phyloP scores from a whole-genome alignment of 1,140 invertebrate genomes.

The Battus philenor region DNA sequence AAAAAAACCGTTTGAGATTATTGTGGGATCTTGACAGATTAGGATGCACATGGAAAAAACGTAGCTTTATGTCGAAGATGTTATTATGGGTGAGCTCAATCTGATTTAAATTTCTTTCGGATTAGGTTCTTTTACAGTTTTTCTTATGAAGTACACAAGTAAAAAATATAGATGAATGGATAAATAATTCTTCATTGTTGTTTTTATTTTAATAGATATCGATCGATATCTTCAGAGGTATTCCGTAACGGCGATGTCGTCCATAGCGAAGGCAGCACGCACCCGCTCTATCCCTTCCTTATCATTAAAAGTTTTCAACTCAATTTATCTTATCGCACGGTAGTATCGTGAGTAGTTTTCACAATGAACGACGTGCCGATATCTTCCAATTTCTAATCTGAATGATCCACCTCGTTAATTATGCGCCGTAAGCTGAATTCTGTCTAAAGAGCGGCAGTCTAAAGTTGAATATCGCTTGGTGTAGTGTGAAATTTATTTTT shows the following conservation, averaged over 20 bases:
- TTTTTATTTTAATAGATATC: slow-evolving; percentile 4
- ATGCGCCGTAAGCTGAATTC: slow-evolving; percentile 26
- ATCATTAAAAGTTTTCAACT: slow-evolving; percentile 64
- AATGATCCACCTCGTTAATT: slow-evolving; percentile 71
- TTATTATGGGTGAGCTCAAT: no score
- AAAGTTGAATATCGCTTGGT: slow-evolving; percentile 37
- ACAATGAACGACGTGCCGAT: slow-evolving; percentile 72
- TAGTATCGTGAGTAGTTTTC: slow-evolving; percentile 70
- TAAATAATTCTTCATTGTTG: no score
- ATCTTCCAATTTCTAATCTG: slow-evolving; percentile 73
- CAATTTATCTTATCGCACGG: slow-evolving; percentile 68
- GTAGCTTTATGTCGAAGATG: no score
- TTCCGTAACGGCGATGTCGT: slow-evolving; percentile 8
- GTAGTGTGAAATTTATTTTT: slow-evolving; percentile 53
- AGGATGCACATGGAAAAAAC: no score
- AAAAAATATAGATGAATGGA: no score
- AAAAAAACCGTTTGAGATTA: no score
- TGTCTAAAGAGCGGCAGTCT: slow-evolving; percentile 20
- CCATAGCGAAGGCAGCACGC: slow-evolving; percentile 18
- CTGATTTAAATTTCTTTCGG: no score
- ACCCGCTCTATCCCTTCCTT: slow-evolving; percentile 28
- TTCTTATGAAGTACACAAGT: no score
- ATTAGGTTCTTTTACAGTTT: no score
- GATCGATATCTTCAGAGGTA: slow-evolving; percentile 4
- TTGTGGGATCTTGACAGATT: no score